A percentile compares a stretch with the other conserved stretches of the same genome.
Conservation (phyloP, 2,797 vertebrate species). For the Eospalax fontanierii region DNA sequence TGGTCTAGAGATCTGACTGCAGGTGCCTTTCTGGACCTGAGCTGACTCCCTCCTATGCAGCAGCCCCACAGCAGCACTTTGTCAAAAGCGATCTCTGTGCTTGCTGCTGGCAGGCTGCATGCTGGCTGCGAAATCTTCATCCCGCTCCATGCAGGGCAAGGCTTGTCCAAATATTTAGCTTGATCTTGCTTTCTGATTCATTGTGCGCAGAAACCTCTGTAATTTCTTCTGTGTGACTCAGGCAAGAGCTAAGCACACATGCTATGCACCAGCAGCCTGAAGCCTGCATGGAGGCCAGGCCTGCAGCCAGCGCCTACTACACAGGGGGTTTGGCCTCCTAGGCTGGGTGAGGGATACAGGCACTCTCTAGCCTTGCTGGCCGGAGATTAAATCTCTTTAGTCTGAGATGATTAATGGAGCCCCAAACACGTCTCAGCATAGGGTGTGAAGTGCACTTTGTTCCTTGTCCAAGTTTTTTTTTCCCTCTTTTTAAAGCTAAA, state of each 20-base stretch:
- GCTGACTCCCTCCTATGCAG: neutral
- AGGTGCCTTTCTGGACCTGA: neutral
- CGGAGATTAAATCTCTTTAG: constrained; percentile 93
- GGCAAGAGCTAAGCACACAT: constrained; percentile 41
- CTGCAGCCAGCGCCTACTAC: neutral
- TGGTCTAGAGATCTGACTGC: neutral
- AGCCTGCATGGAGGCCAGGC: neutral
- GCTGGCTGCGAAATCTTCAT: constrained; percentile 54
- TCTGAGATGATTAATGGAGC: constrained; percentile 94
- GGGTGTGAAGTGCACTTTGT: constrained; percentile 92
- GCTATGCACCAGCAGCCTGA: neutral
- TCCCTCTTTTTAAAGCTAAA: constrained; percentile 89
- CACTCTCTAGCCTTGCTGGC: constrained; percentile 89
- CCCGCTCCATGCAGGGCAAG: constrained; percentile 53
- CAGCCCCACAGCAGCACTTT: neutral
- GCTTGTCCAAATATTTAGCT: constrained; percentile 85
- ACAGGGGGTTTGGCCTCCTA: constrained; percentile 78
- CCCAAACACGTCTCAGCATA: constrained; percentile 88
- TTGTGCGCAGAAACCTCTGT: constrained; percentile 79
- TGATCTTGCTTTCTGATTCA: constrained; percentile 83
- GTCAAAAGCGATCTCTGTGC: constrained; percentile 61
- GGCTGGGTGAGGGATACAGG: constrained; percentile 91
- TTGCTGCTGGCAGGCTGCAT: constrained; percentile 34
- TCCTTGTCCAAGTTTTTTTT: constrained; percentile 90
- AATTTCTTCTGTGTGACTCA: constrained; percentile 85